Evolutionary conservation across 2,888 invertebrate genomes (phyloP), one percentile per base, ranked within the genome.

Genomic region (Stenolophus ochropezus): DNA sequence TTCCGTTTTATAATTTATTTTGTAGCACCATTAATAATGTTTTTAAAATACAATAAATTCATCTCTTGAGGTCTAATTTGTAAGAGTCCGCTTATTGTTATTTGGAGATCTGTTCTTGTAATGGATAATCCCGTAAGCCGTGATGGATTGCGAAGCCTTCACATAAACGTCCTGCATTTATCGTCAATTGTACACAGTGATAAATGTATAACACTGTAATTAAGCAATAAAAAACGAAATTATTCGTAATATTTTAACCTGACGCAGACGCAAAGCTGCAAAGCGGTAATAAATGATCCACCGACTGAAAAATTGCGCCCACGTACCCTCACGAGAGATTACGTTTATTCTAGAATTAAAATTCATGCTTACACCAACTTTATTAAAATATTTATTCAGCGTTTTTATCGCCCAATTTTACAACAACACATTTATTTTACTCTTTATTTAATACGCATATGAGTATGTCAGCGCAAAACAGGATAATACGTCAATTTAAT

Each of bases 211-310:
- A 65, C 78, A 49, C 51, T 78, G 78, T 78, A 78, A 78, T 78
- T 78, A 78, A 78, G 78, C 78, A 78, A 78, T 78, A 78, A 78
- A 78, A 78, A 78, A 78, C 78, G 65, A 78, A 78, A 78, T 78
- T 78, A 78, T 78, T 78, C 78, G 78, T 78, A 69, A 78, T 78
- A 78, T 65, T 78, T 78, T 78, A 78, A 78, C 78, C 69, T 78
- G 78, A 49, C 75, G 75, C 69, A 49, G 69, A 42, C 51, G 78
- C 65, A 65, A 49, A 78, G 65, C 65, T 65, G 69, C 33, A 78
- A 51, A 78, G 78, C 78, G 27, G 78, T 78, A 65, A 78, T 78
- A 78, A 78, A 78, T 78, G 78, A 78, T 69, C 33, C 11, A 42
- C 33, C 33, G 8, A 42, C 33, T 51, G 33, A 42, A 42, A 42